These are phyloP conservation scores for Drosophila villosipedis DNA, from an alignment of 2,888 invertebrate genomes.

Conservation along the genomic window DNA sequence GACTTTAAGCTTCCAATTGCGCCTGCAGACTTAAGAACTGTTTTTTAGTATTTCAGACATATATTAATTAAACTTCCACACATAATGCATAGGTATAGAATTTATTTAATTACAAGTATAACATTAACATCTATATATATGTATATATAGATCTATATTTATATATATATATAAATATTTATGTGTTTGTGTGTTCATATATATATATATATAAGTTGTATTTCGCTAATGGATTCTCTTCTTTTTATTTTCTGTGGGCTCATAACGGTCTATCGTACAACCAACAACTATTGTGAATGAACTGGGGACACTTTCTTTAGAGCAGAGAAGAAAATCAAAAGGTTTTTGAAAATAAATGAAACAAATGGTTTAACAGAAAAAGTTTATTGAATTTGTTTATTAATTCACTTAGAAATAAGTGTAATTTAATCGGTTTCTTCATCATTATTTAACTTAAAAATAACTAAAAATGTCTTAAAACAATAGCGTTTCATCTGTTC, in stretches of 20 bases:
- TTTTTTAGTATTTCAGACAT: constrained; percentile 6
- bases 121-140: constrained; percentile 79
- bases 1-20: too few relatives aligned
- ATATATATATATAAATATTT: constrained; percentile 45
- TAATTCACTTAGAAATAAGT: constrained; percentile 75
- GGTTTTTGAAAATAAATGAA: constrained; percentile 37
- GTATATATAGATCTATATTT: constrained; percentile 22
- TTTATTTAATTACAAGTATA: constrained; percentile 77
- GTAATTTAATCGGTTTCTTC: constrained; percentile 75
- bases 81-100: constrained; percentile 75
- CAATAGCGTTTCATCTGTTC: constrained; percentile 68
- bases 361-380: constrained; percentile 62
- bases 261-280: constrained; percentile 51
- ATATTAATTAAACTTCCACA: constrained; percentile 30
- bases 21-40: too few relatives aligned
- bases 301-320: constrained; percentile 16
- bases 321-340: constrained; percentile 6
- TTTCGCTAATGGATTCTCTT: constrained; percentile 63
- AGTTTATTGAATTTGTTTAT: constrained; percentile 68
- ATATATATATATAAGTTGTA: constrained; percentile 57
- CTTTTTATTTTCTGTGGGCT: constrained; percentile 41
- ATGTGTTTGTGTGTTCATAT: constrained; percentile 25
- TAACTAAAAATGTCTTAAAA: constrained; percentile 80
- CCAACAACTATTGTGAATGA: constrained; percentile 52
- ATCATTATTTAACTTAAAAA: constrained; percentile 79